Evolutionary conservation across 2,888 invertebrate genomes (phyloP).

Genomic region (Ditula angustiorana): DNA sequence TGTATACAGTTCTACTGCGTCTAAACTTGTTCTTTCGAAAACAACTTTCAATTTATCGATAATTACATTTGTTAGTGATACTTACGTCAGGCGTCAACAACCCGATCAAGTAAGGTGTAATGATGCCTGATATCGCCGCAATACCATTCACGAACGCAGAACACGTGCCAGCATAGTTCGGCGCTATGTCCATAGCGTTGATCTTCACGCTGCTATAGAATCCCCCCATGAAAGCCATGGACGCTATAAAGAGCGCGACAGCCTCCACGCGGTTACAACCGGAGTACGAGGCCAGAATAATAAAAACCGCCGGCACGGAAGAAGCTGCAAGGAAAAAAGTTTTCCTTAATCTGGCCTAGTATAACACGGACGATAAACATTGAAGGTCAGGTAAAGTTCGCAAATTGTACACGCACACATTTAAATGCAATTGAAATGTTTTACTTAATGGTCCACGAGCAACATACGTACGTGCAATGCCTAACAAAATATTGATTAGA

Average conservation of each 20-base stretch:
- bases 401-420: neutral
- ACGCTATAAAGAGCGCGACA: slow-evolving; percentile 85
- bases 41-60: no score
- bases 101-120: slow-evolving; percentile 86
- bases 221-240: slow-evolving; percentile 88
- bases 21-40: no score
- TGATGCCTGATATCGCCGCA: slow-evolving; percentile 86
- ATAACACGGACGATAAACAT: neutral
- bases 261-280: slow-evolving; percentile 82
- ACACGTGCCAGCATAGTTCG: slow-evolving; percentile 87
- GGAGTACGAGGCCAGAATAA: slow-evolving; percentile 87
- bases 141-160: slow-evolving; percentile 88
- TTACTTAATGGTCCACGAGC: neutral
- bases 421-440: neutral
- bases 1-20: no score
- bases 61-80: slow-evolving; percentile 44
- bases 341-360: slow-evolving; percentile 46
- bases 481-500: neutral
- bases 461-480: neutral
- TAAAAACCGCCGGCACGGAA: slow-evolving; percentile 86
- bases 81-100: slow-evolving; percentile 86
- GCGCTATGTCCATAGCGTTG: slow-evolving; percentile 87
- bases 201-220: slow-evolving; percentile 89
- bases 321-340: slow-evolving; percentile 80
- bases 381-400: neutral